Conservation (phyloP, 2,888 invertebrate genomes). For the Gari tellinella region DNA sequence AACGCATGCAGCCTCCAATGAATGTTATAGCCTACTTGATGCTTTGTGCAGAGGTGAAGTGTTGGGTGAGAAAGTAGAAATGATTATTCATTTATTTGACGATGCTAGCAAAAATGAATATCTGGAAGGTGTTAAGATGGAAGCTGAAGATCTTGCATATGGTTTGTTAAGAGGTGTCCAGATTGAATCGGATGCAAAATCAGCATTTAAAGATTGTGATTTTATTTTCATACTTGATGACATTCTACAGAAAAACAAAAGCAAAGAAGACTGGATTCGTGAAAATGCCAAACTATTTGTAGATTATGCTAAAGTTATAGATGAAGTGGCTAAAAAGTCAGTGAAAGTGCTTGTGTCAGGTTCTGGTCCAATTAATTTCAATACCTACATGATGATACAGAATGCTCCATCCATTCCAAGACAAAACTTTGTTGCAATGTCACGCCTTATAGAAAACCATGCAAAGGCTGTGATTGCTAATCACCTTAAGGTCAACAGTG, state of each 20-base stretch:
- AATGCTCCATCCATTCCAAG: constrained; percentile 77
- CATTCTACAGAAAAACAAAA: constrained; percentile 56
- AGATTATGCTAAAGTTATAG: constrained; percentile 75
- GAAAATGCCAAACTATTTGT: constrained; percentile 73
- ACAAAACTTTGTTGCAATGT: constrained; percentile 79
- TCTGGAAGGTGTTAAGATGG: constrained; percentile 79
- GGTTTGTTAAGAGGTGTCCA: constrained; percentile 70
- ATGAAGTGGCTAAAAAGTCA: constrained; percentile 72
- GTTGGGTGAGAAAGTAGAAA: constrained; percentile 75
- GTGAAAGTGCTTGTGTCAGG: constrained; percentile 80
- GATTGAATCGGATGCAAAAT: constrained; percentile 64
- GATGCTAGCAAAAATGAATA: constrained; percentile 54
- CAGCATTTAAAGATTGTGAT: constrained; percentile 78
- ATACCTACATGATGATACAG: constrained; percentile 76
- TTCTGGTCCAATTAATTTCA: constrained; percentile 81
- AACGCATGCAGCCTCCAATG: constrained; percentile 77
- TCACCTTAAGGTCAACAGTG: constrained; percentile 78
- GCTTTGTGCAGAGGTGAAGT: constrained; percentile 78
- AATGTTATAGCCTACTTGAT: constrained; percentile 75
- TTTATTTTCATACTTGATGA: constrained; percentile 78
- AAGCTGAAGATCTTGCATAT: constrained; percentile 77
- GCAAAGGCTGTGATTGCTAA: constrained; percentile 80
- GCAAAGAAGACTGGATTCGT: constrained; percentile 71
- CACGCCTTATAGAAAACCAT: constrained; percentile 79
- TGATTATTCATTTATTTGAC: constrained; percentile 77